These are phyloP conservation scores for Dasyurus viverrinus DNA, from an alignment of 2,113 vertebrate genomes.

Conservation along the genomic window DNA sequence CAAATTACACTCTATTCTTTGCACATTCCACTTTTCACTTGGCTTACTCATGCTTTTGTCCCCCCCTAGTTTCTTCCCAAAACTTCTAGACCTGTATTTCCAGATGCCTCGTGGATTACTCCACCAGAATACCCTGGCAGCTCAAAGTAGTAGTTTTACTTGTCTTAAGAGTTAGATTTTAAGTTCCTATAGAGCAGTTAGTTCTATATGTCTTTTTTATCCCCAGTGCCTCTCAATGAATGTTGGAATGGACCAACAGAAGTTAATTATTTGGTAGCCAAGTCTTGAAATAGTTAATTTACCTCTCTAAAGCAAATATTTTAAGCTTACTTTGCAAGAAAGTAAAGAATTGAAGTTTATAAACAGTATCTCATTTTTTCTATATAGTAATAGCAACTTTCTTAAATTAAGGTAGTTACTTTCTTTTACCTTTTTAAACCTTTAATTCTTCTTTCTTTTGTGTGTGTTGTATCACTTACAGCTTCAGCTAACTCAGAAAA, in stretches of 20 bases:
- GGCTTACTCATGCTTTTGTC: rapidly evolving
- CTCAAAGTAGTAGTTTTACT: background rate
- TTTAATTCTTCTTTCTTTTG: slow-evolving; percentile 65
- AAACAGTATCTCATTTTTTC: slow-evolving; percentile 41
- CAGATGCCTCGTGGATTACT: background rate
- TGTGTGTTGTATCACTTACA: slow-evolving; percentile 76
- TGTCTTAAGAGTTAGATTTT: background rate
- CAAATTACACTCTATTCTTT: background rate
- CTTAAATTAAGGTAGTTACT: slow-evolving; percentile 29
- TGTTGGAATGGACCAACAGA: background rate
- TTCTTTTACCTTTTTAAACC: slow-evolving; percentile 45
- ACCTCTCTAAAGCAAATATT: background rate
- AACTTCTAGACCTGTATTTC: background rate
- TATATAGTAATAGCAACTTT: slow-evolving; percentile 46
- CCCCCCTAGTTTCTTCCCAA: background rate
- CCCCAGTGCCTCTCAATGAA: background rate
- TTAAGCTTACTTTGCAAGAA: slow-evolving; percentile 35
- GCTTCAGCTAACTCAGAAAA: slow-evolving; percentile 98
- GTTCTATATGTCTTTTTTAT: background rate
- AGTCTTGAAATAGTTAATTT: slow-evolving; percentile 13
- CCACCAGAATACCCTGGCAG: background rate
- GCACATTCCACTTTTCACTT: background rate
- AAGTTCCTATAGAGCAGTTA: background rate
- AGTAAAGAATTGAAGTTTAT: slow-evolving; percentile 47
- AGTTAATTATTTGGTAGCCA: slow-evolving; percentile 22